Percentiles rank a stretch among this genome's conserved stretches.
Conservation (phyloP, 2,797 vertebrate species). For the Graptemys geographica region DNA sequence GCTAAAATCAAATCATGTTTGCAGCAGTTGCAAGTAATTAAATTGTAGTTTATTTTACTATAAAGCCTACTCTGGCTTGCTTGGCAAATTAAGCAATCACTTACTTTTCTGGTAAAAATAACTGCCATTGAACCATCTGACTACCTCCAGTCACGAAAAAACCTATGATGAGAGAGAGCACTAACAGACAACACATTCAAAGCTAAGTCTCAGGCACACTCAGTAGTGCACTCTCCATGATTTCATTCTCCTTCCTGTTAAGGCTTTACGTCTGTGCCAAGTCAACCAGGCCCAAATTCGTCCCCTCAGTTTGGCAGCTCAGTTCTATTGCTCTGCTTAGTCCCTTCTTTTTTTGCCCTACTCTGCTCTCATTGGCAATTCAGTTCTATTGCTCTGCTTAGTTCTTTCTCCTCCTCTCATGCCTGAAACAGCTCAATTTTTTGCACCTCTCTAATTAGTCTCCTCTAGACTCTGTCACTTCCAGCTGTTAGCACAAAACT, state of each 20-base stretch:
- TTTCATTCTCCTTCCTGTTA: background rate
- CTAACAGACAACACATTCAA: background rate
- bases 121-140: background rate
- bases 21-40: background rate
- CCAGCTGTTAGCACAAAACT: background rate
- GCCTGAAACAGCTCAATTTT: background rate
- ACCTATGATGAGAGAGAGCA: background rate
- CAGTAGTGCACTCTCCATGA: accelerated
- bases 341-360: background rate
- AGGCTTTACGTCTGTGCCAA: background rate
- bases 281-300: background rate
- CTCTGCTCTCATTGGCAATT: background rate
- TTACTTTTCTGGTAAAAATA: background rate
- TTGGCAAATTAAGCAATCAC: background rate
- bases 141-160: background rate
- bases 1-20: background rate
- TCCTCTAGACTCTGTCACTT: background rate
- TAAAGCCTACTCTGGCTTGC: background rate
- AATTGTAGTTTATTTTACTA: background rate
- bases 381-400: background rate
- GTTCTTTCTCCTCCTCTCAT: background rate
- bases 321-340: background rate
- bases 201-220: too few relatives aligned
- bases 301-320: background rate
- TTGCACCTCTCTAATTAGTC: background rate